Conservation (phyloP, 2,888 invertebrate genomes). For the Atethmia centrago region DNA sequence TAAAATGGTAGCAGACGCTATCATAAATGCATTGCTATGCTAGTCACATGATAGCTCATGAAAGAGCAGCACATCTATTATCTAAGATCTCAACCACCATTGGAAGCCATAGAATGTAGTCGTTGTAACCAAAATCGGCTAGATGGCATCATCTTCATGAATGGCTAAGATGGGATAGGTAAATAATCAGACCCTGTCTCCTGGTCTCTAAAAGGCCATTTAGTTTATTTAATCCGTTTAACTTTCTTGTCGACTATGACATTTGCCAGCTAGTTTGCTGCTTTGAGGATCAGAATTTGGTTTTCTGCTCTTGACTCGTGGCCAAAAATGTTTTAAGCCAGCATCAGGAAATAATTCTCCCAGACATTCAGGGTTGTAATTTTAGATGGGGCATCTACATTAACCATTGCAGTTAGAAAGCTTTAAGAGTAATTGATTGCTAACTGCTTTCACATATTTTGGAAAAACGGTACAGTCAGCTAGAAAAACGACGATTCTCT, state of each 20-base stretch:
- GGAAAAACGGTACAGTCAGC: neutral
- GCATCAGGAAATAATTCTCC: neutral
- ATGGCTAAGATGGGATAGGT: neutral
- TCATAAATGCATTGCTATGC: neutral
- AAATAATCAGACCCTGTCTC: neutral
- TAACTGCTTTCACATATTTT: neutral
- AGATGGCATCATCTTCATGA: neutral
- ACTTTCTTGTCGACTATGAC: too few relatives aligned
- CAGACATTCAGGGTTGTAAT: neutral
- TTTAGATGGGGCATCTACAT: neutral
- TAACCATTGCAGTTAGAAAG: neutral
- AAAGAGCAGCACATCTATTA: neutral
- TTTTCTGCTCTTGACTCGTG: neutral
- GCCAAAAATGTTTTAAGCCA: neutral
- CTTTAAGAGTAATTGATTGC: too few relatives aligned
- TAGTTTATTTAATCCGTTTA: too few relatives aligned
- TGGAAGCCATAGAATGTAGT: neutral
- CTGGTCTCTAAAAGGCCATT: neutral
- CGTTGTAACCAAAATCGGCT: too few relatives aligned
- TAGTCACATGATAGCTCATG: too few relatives aligned
- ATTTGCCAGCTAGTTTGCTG: neutral
- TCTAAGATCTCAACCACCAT: too few relatives aligned
- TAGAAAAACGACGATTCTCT: constrained; percentile 7
- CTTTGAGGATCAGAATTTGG: neutral
- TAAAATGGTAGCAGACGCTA: neutral